Evolutionary conservation across 2,113 vertebrate genomes (phyloP), one percentile per base, ranked within the genome.

Genomic region (Plectropomus leopardus): DNA sequence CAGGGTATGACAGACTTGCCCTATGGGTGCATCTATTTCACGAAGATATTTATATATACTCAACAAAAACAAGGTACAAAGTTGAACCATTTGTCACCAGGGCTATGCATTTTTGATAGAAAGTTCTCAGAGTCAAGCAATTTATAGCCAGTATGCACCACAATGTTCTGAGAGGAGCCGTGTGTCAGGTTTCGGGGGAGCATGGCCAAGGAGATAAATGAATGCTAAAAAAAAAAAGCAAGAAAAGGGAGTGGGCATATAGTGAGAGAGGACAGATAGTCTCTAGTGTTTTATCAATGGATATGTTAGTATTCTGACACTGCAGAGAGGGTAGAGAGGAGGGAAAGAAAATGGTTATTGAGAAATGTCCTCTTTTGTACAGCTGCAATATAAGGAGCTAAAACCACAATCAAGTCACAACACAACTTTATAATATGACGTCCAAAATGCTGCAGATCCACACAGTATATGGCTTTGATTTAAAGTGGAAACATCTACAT

Each of bases 261-360:
- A 69, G 44, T 65, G 26, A 68, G 15, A 72, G 34, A 81, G 40
- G 54, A 23, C 65, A 24, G 50, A 45, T 34, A 45, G 14, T 55
- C 36, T 68, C 34, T 23, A 13, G 44, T 65, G 45, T 11, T 83
- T 82, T 70, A 61, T 54, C 58, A 82, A 64, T 78, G 23, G 14
- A 26, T 42, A 23, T 54, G 34, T 26, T 11, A 47, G 11, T 24
- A 47, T 47, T 50, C 21, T 23, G 23, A 69, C 0, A 7, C n/a
- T 47, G 23, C 3, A 36, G 32, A 45, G n/a, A n/a, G n/a, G n/a
- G n/a, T n/a, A n/a, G n/a, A n/a, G n/a, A n/a, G n/a, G n/a, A n/a
- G 14, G 13, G 6, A 28, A 53, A 59, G 40, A 16, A 3, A 66
- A 66, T 8, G 32, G 32, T 40, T 17, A 44, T 32, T 4, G 26